Percentiles rank a stretch among this genome's conserved stretches.
phyloP scores from a whole-genome alignment of 2,888 invertebrate species.

The Pollenia amentaria region DNA sequence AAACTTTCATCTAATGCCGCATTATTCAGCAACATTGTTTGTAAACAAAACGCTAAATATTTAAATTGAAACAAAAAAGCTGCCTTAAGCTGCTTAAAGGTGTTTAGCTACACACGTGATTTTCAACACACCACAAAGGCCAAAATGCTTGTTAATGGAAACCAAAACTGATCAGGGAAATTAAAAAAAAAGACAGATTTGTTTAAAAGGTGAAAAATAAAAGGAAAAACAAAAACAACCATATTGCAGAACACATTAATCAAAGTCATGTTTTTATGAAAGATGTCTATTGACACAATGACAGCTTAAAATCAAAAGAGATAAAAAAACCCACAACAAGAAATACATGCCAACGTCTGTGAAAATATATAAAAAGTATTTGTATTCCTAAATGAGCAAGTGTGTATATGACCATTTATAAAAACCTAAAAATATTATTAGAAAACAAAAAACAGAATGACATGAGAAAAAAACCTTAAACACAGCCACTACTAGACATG shows the following conservation, averaged over 20 bases:
- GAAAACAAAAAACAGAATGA: background rate
- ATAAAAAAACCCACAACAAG: slow-evolving; percentile 25
- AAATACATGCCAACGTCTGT: slow-evolving; percentile 10
- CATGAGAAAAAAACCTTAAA: slow-evolving; percentile 21
- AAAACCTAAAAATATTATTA: background rate
- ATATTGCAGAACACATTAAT: slow-evolving; percentile 64
- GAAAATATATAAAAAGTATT: background rate
- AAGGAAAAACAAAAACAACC: background rate
- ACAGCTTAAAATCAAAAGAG: slow-evolving; percentile 62
- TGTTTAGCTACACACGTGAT: slow-evolving; percentile 36
- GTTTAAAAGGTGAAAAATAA: slow-evolving; percentile 15
- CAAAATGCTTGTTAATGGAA: background rate
- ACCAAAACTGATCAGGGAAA: background rate
- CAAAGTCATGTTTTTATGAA: slow-evolving; percentile 68
- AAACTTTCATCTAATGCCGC: background rate
- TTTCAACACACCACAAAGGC: slow-evolving; percentile 26
- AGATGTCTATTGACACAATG: slow-evolving; percentile 72
- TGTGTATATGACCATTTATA: slow-evolving; percentile 19
- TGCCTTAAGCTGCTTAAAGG: slow-evolving; percentile 66
- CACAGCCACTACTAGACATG: slow-evolving; percentile 48
- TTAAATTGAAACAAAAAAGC: slow-evolving; percentile 13
- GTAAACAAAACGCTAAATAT: slow-evolving; percentile 30
- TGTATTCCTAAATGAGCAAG: background rate
- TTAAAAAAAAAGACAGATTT: slow-evolving; percentile 3
- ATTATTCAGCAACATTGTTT: slow-evolving; percentile 50